Evolutionary conservation across 2,113 vertebrate species (phyloP), one percentile per base, ranked within the genome.

Genomic region (Corvus moneduloides): DNA sequence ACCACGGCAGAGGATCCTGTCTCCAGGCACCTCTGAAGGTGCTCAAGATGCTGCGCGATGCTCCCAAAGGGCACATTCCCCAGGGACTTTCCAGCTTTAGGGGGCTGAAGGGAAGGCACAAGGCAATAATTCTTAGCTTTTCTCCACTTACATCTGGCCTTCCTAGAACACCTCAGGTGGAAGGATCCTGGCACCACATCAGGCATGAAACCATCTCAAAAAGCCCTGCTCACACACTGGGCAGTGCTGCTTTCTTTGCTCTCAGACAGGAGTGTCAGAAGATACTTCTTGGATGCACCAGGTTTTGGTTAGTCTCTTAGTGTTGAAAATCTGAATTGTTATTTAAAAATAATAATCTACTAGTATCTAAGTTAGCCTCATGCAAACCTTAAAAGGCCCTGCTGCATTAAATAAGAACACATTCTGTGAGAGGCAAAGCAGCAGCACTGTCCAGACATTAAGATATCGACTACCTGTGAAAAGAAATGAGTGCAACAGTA

Each of bases 401-500:
- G 7, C 24, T 23, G 52, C 49, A 16, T 44, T 35, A 48, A 68
- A 61, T 22, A 44, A 58, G 33, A 33, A 8, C 20, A 13, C 9
- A 2, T 12, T 41, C 58, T 26, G 35, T 12, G 27, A 0, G 2
- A 51, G 41, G 77, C 5, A 66, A 28, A 55, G 71, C 44, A 74
- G 71, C 75, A 52, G 64, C 51, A 21, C 48, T 20, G 58, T 33
- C 58, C 74, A 85, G 89, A 67, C 69, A 14, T 33, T 24, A 44
- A 55, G 59, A 23, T 43, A 89, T 5, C 3, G 21, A 23, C 54
- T 48, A 33, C 15, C 19, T 5, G 5, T 7, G 80, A 64, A 68
- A 33, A 94, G 55, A 90, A 74, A 55, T 0, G 64, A 89, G 75
- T 33, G 86, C 55, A 98, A 97, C 97, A 97, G 97, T 94, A 97